Conservation (phyloP, 2,888 invertebrate genomes). For the Carpatolechia fugitivella region DNA sequence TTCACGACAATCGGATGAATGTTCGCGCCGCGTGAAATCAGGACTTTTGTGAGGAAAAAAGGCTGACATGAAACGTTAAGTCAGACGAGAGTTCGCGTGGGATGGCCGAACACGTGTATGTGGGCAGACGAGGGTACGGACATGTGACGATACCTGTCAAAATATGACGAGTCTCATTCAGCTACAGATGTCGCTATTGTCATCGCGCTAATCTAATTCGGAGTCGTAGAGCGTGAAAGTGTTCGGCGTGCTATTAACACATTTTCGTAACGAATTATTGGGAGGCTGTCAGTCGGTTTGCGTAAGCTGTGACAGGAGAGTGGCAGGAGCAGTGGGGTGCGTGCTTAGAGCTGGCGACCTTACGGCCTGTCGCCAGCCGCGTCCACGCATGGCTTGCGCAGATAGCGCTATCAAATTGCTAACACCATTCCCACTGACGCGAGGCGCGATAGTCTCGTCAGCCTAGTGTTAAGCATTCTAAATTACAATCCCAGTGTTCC, state of each 20-base stretch:
- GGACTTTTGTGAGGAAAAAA: slow-evolving; percentile 66
- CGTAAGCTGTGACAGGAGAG: slow-evolving; percentile 78
- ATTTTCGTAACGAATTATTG: slow-evolving; percentile 76
- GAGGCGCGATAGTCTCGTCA: not conserved
- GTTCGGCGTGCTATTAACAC: slow-evolving; percentile 70
- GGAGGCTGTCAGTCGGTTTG: slow-evolving; percentile 73
- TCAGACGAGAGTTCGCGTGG: slow-evolving; percentile 48
- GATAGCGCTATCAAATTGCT: slow-evolving; percentile 39
- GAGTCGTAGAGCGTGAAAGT: slow-evolving; percentile 72
- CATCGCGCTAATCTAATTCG: slow-evolving; percentile 73
- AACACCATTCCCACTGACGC: slow-evolving; percentile 15
- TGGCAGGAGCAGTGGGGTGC: slow-evolving; percentile 67
- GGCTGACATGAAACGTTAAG: slow-evolving; percentile 47
- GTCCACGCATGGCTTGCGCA: slow-evolving; percentile 32
- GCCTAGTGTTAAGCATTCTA: not conserved
- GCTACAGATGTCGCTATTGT: slow-evolving; percentile 75
- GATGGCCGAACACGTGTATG: slow-evolving; percentile 71
- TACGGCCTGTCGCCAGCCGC: slow-evolving; percentile 11
- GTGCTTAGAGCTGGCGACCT: slow-evolving; percentile 30
- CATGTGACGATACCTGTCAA: slow-evolving; percentile 74
- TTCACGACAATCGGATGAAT: slow-evolving; percentile 74
- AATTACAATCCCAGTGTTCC: not conserved
- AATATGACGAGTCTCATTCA: slow-evolving; percentile 73
- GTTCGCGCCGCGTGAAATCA: slow-evolving; percentile 78
- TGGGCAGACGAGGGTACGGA: slow-evolving; percentile 68